phyloP scores from a whole-genome alignment of 2,113 vertebrate species.

The Murina feae region DNA sequence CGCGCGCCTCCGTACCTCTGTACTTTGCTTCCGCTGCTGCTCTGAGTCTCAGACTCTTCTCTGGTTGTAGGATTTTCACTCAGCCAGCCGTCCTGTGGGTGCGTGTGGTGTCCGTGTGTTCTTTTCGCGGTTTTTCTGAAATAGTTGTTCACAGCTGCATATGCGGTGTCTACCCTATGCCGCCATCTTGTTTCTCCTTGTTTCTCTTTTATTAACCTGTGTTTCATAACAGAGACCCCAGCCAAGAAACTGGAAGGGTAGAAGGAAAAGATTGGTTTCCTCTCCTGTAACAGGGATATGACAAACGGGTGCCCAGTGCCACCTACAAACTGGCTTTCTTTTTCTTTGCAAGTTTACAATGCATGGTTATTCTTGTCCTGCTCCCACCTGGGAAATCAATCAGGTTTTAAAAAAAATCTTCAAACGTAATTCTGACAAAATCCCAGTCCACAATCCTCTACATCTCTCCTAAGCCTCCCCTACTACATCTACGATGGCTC shows the following conservation, averaged over 20 bases:
- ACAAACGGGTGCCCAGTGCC: not conserved
- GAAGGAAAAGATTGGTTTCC: not conserved
- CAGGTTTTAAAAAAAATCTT: not conserved
- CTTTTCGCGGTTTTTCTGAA: too few species aligned
- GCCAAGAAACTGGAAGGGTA: not conserved
- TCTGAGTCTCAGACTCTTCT: too few species aligned
- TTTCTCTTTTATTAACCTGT: not conserved
- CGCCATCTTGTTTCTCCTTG: too few species aligned
- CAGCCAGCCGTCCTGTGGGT: too few species aligned
- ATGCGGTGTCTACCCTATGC: too few species aligned
- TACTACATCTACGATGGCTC: not conserved
- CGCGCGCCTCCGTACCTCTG: too few species aligned
- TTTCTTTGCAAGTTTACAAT: not conserved
- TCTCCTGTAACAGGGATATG: not conserved
- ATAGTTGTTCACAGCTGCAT: too few species aligned
- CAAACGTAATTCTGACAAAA: not conserved
- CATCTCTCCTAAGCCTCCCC: not conserved
- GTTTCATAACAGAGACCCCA: not conserved
- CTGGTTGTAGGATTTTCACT: too few species aligned
- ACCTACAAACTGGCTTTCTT: not conserved
- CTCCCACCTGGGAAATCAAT: not conserved
- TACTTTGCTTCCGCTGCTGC: too few species aligned
- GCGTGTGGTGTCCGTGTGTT: too few species aligned
- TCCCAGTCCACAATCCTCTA: not conserved
- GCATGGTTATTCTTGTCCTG: not conserved